Evolutionary conservation across 1,140 invertebrate species (phyloP).

Genomic region (Anthonomus grandis): DNA sequence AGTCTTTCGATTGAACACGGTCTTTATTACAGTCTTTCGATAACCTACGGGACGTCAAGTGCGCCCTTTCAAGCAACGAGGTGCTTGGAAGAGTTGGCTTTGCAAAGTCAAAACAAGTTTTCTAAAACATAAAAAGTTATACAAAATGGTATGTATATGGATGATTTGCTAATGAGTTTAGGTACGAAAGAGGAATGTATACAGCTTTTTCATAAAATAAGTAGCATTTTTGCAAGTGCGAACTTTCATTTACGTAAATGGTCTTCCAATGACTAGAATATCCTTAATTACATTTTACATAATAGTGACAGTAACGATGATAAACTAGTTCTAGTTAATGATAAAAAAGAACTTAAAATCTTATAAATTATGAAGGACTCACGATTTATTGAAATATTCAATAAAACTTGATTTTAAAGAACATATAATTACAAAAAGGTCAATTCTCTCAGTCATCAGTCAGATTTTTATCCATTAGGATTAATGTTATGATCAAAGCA

Average conservation of each 20-base stretch:
- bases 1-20: conserved; percentile 39
- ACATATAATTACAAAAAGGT: conserved; percentile 30
- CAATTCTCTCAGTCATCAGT: conserved; percentile 33
- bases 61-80: conserved; percentile 44
- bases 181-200: conserved; percentile 10
- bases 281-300: background rate
- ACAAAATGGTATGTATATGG: conserved; percentile 48
- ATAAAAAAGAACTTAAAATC: conserved; percentile 12
- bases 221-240: conserved; percentile 9
- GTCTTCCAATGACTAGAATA: conserved; percentile 10
- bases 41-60: conserved; percentile 43
- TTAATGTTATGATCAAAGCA: conserved; percentile 39
- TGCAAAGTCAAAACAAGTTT: conserved; percentile 36
- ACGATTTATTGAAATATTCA: background rate
- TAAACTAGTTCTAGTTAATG: conserved; percentile 9
- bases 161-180: conserved; percentile 44
- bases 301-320: background rate
- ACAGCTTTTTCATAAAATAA: conserved; percentile 11
- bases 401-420: background rate
- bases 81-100: conserved; percentile 35
- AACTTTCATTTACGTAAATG: conserved; percentile 19
- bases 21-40: no score
- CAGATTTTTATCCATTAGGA: conserved; percentile 36
- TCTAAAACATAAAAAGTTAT: conserved; percentile 37
- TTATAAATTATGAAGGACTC: conserved; percentile 1